Conservation (phyloP, 1,140 invertebrate genomes). For the Marisa cornuarietis region DNA sequence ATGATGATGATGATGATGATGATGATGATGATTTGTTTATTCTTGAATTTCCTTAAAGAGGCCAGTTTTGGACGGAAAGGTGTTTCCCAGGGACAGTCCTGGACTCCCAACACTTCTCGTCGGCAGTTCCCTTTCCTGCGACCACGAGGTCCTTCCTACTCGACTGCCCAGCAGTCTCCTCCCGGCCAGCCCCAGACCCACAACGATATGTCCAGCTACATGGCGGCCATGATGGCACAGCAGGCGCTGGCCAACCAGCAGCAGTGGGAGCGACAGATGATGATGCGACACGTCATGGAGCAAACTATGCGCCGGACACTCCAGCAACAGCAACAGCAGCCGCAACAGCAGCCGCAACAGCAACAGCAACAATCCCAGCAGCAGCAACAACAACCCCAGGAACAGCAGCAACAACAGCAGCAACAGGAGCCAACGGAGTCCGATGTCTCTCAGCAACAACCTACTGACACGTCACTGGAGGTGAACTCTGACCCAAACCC, state of each 20-base stretch:
- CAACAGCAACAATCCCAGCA: constrained; percentile 2
- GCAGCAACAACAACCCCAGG: neutral
- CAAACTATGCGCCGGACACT: neutral
- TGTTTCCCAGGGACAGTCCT: too few species aligned
- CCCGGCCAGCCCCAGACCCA: neutral
- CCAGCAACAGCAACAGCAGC: constrained; percentile 9
- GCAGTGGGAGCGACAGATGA: constrained; percentile 3
- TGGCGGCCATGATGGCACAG: constrained; percentile 19
- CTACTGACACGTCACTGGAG: neutral
- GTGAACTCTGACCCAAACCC: neutral
- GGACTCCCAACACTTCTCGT: neutral
- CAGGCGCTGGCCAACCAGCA: constrained; percentile 6
- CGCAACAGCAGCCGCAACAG: neutral
- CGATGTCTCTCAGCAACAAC: neutral
- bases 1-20: too few species aligned
- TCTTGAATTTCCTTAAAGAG: too few species aligned
- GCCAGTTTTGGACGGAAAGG: too few species aligned
- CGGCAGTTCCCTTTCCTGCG: neutral
- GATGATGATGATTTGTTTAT: too few species aligned
- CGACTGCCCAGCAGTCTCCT: neutral
- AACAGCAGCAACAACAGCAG: neutral
- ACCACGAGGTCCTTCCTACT: neutral
- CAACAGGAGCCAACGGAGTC: neutral
- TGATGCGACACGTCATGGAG: constrained; percentile 9
- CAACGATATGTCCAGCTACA: constrained; percentile 7